Evolutionary conservation across 2,797 vertebrate species (phyloP).

Genomic region (Natrix natrix): DNA sequence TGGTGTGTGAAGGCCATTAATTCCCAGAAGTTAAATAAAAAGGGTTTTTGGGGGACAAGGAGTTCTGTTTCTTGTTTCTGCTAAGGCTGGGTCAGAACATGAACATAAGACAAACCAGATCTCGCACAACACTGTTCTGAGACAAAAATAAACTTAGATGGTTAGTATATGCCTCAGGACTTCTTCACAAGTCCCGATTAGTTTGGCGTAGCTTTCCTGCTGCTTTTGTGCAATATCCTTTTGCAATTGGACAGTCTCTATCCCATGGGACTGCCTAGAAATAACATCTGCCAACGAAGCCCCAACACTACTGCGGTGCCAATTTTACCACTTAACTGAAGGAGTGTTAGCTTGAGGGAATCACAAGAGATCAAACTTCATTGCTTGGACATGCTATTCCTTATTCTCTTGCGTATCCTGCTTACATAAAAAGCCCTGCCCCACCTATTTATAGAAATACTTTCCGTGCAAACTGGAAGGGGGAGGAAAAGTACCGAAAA

Average conservation of each 20-base stretch:
- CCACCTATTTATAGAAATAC: neutral
- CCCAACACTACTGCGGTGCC: neutral
- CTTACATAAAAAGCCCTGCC: neutral
- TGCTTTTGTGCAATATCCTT: neutral
- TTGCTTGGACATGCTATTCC: neutral
- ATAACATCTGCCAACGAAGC: neutral
- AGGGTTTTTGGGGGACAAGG: no score
- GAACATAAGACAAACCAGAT: no score
- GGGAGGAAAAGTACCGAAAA: rapidly evolving
- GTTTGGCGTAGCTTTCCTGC: no score
- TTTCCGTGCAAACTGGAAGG: neutral
- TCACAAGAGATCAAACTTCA: conserved; percentile 25
- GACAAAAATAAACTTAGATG: no score
- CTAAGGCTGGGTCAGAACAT: no score
- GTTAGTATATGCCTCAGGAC: no score
- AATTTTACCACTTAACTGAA: neutral
- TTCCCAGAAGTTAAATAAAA: no score
- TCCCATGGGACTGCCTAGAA: neutral
- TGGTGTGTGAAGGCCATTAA: no score
- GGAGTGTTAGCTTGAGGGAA: neutral
- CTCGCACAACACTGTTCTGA: no score
- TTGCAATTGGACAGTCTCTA: neutral
- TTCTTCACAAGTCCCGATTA: no score
- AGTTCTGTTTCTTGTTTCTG: no score
- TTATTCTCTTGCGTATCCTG: conserved; percentile 15